These are phyloP conservation scores for Verasper variegatus DNA, from an alignment of 2,113 vertebrate genomes.

Conservation along the genomic window DNA sequence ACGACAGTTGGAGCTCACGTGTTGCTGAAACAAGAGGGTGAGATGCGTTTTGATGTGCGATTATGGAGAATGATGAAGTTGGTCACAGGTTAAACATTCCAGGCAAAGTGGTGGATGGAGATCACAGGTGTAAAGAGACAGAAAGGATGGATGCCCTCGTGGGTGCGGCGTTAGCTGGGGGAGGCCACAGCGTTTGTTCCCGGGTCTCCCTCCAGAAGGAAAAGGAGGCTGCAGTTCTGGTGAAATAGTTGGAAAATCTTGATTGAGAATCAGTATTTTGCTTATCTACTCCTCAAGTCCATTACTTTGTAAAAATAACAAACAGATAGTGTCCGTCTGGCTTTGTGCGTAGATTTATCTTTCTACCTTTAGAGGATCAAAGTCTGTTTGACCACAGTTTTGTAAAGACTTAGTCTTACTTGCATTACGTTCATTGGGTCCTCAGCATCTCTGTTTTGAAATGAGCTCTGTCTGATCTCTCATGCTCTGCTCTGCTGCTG, in stretches of 20 bases:
- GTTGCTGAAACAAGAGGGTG: constrained; percentile 41
- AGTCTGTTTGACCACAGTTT: constrained; percentile 64
- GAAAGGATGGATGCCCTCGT: neutral
- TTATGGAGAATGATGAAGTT: constrained; percentile 30
- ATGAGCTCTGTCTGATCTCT: constrained; percentile 39
- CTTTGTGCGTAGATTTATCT: constrained; percentile 52
- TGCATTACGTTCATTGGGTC: constrained; percentile 63
- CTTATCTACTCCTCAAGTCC: constrained; percentile 25
- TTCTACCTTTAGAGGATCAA: constrained; percentile 56
- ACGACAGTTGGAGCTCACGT: constrained; percentile 39
- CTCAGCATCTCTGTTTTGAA: constrained; percentile 41
- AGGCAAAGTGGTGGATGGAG: constrained; percentile 33
- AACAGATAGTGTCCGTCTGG: constrained; percentile 33
- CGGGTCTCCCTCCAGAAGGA: constrained; percentile 41
- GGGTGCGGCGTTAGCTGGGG: neutral
- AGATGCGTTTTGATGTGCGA: constrained; percentile 22
- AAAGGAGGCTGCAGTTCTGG: constrained; percentile 21
- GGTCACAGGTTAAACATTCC: constrained; percentile 64
- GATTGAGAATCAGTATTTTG: neutral
- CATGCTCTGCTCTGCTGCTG: constrained; percentile 73
- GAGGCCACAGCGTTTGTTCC: constrained; percentile 36
- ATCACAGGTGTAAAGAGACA: constrained; percentile 14
- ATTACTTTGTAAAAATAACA: constrained; percentile 21
- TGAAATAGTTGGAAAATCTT: constrained; percentile 25
- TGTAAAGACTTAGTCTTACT: constrained; percentile 64